phyloP scores from a whole-genome alignment of 2,797 vertebrate species.

The Sebastes goodei region DNA sequence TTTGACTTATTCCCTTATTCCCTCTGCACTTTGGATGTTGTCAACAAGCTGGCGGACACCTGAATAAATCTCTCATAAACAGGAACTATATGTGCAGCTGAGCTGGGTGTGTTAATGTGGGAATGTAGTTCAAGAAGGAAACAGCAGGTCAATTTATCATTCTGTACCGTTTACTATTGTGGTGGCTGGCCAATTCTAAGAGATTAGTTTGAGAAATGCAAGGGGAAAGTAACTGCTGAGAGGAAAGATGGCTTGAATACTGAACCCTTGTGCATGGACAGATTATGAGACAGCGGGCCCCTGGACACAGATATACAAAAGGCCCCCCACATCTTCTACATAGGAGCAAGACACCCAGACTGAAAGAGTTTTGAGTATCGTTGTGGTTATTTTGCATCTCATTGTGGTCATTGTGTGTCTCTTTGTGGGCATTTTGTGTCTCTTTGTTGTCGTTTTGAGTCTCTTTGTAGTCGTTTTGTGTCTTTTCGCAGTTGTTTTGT shows the following conservation, averaged over 20 bases:
- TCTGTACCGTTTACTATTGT: not conserved
- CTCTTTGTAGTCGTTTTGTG: accelerated
- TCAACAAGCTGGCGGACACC: not conserved
- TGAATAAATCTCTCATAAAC: not conserved
- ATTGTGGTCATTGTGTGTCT: not conserved
- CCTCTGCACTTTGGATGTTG: not conserved
- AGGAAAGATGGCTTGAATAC: not conserved
- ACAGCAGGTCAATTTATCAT: constrained; percentile 16
- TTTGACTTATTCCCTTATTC: not conserved
- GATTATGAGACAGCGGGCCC: not conserved
- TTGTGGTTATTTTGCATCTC: not conserved
- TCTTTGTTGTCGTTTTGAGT: accelerated
- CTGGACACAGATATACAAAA: not conserved
- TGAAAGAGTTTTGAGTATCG: too few species aligned
- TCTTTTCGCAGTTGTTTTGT: not conserved
- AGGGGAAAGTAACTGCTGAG: not conserved
- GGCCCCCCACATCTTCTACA: not conserved
- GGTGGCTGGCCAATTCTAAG: not conserved
- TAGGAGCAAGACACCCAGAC: not conserved
- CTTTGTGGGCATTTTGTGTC: not conserved
- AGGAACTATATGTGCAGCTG: not conserved
- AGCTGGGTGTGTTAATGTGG: not conserved
- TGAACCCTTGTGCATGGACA: not conserved
- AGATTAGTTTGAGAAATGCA: not conserved
- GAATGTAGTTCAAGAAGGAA: not conserved